Percentiles rank a stretch among this genome's conserved stretches.
phyloP scores from a whole-genome alignment of 2,888 invertebrate species.

The Ornithoptera priamus region DNA sequence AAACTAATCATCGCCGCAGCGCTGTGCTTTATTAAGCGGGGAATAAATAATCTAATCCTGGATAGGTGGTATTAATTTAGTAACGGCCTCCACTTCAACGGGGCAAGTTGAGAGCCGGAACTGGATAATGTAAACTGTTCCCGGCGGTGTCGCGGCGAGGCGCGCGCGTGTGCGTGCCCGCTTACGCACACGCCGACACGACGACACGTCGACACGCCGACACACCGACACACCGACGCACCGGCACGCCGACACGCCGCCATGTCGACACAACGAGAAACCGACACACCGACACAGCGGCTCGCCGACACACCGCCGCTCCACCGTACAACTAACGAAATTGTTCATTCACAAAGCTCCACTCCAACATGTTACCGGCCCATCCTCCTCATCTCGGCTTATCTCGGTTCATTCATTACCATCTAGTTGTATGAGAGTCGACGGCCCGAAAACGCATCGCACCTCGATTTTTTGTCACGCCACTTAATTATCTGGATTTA shows the following conservation, averaged over 20 bases:
- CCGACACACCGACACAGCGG: too few relatives aligned
- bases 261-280: too few relatives aligned
- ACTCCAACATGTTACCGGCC: slow-evolving; percentile 63
- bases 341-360: slow-evolving; percentile 67
- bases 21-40: slow-evolving; percentile 3
- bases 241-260: too few relatives aligned
- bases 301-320: slow-evolving; percentile 32
- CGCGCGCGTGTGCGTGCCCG: too few relatives aligned
- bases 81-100: slow-evolving; percentile 15
- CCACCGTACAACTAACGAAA: slow-evolving; percentile 44
- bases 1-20: too few relatives aligned
- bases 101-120: slow-evolving; percentile 23
- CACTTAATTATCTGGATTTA: slow-evolving; percentile 78
- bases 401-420: slow-evolving; percentile 78
- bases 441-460: slow-evolving; percentile 76
- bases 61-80: slow-evolving; percentile 1
- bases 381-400: slow-evolving; percentile 69
- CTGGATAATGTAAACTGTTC: slow-evolving; percentile 22
- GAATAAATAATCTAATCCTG: slow-evolving; percentile 14
- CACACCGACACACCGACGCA: too few relatives aligned
- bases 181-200: too few relatives aligned
- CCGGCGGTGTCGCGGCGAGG: neutral
- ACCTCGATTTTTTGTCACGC: slow-evolving; percentile 78
- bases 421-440: slow-evolving; percentile 77
- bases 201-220: too few relatives aligned